These are phyloP conservation scores for Plodia interpunctella DNA, from an alignment of 1,140 invertebrate genomes.

Conservation along the genomic window DNA sequence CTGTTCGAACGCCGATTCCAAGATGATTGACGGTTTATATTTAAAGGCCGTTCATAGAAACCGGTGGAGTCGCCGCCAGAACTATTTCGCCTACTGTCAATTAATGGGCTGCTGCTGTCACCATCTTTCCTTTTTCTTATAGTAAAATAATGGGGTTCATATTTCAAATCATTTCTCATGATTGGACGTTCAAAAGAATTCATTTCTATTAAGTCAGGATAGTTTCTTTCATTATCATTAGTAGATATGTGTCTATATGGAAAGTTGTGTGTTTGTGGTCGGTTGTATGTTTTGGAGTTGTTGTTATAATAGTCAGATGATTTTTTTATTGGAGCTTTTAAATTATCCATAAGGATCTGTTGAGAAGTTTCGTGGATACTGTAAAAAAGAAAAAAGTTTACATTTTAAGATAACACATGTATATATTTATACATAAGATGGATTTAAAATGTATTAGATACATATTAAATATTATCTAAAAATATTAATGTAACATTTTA, in stretches of 20 bases:
- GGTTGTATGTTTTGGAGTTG: constrained; percentile 46
- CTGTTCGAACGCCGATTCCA: constrained; percentile 73
- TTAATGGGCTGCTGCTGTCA: constrained; percentile 83
- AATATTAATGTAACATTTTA: too few species aligned
- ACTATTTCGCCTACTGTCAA: constrained; percentile 71
- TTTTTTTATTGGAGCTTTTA: background rate
- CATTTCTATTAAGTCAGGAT: constrained; percentile 83
- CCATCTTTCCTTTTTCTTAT: constrained; percentile 78
- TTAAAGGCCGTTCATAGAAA: constrained; percentile 53
- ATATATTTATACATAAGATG: too few species aligned
- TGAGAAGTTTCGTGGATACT: background rate
- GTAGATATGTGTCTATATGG: constrained; percentile 77
- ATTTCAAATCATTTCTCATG: constrained; percentile 51
- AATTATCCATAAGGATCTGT: background rate
- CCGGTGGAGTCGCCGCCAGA: constrained; percentile 63
- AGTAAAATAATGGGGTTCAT: constrained; percentile 76
- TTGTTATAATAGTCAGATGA: constrained; percentile 50
- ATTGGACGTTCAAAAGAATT: constrained; percentile 74
- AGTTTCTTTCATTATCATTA: constrained; percentile 80
- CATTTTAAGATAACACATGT: too few species aligned
- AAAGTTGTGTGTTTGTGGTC: constrained; percentile 57
- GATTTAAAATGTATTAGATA: too few species aligned
- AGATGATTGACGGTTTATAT: constrained; percentile 43
- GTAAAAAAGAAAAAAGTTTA: background rate
- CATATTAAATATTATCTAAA: too few species aligned